Evolutionary conservation across 2,888 invertebrate genomes (phyloP).

Genomic region (Andrena flavipes): DNA sequence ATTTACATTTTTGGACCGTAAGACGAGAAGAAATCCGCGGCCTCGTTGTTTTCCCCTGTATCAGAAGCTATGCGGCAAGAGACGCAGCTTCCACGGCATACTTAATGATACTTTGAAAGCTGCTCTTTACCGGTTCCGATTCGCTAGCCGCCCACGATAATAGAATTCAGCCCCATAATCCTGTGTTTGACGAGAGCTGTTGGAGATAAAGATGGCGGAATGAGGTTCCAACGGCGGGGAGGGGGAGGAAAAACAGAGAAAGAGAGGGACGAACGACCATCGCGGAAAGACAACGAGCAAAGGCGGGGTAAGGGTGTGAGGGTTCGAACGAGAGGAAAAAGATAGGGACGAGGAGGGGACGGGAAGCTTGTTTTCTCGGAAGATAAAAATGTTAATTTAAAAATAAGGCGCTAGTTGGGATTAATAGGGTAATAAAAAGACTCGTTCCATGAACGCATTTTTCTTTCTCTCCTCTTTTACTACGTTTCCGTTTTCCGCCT

Average conservation of each 20-base stretch:
- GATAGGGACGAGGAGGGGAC: constrained; percentile 37
- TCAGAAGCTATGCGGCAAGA: constrained; percentile 36
- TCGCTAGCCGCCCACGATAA: constrained; percentile 77
- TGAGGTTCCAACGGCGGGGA: constrained; percentile 49
- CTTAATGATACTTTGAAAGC: constrained; percentile 78
- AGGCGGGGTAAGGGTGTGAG: constrained; percentile 14
- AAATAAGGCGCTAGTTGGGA: constrained; percentile 83
- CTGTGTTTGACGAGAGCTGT: constrained; percentile 79
- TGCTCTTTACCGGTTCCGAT: constrained; percentile 78
- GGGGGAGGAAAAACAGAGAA: constrained; percentile 22
- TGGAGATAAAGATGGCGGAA: constrained; percentile 65
- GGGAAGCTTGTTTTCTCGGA: constrained; percentile 80
- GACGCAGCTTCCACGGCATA: constrained; percentile 58
- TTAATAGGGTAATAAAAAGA: constrained; percentile 83
- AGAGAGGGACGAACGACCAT: constrained; percentile 39
- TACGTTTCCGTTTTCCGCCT: constrained; percentile 68
- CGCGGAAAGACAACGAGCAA: constrained; percentile 65
- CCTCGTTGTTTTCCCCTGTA: constrained; percentile 43
- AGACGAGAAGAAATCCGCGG: constrained; percentile 43
- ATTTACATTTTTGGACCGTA: constrained; percentile 53
- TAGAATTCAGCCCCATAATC: constrained; percentile 81
- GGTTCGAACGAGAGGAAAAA: constrained; percentile 30
- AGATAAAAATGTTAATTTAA: constrained; percentile 84
- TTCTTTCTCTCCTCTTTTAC: constrained; percentile 71
- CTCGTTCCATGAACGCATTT: constrained; percentile 75